Base-by-base conservation (phyloP, 2,888 invertebrate genomes). In the Mycalesis mineus region DNA sequence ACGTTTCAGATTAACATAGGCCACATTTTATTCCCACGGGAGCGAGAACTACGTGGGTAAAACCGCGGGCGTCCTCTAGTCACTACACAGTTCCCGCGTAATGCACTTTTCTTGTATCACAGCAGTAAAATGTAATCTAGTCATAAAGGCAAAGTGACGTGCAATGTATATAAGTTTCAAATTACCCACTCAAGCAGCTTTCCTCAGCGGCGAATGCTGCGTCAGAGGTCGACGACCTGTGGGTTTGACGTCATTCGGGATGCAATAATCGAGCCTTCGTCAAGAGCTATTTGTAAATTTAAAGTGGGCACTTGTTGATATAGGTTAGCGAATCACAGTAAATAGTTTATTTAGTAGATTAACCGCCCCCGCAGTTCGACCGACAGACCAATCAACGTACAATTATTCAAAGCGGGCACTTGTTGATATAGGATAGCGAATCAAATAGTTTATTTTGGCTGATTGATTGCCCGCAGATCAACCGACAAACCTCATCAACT, bases 241-340 rank as follows among this genome's bases (percentile, higher is more conserved):
- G 14, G 0, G 77, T 76, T 75, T 77, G 68, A 65, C 68, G 68
- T 67, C 68, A 71, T 70, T 73, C 64, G 64, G 66, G 68, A 69
- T 70, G 67, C 71, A 71, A 68, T 63, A 67, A 60, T 45, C 36
- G 14, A 45, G 36, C 28, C 37, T 37, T 37, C 15, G 36, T 36
- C 44, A 36, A 44, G n/a, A 31, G 11, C 28, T 28, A 28, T 29
- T n/a, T 28, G 13, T 29, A 14, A 45, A 8, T 42, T 28, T 5
- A 11, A n/a, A 7, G 8, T n/a, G 42, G 17, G 14, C 14, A 28
- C 42, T 44, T 28, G 11, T 36, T 11, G 36, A 36, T 36, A 22
- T 22, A 22, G 22, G 22, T 22, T 22, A 22, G 22, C 22, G 5
- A 22, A 22, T 22, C 22, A 22, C 2, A 22, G 2, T 22, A 22